These are phyloP conservation scores for Stigmatopora nigra DNA, from an alignment of 2,113 vertebrate species.

Conservation along the genomic window DNA sequence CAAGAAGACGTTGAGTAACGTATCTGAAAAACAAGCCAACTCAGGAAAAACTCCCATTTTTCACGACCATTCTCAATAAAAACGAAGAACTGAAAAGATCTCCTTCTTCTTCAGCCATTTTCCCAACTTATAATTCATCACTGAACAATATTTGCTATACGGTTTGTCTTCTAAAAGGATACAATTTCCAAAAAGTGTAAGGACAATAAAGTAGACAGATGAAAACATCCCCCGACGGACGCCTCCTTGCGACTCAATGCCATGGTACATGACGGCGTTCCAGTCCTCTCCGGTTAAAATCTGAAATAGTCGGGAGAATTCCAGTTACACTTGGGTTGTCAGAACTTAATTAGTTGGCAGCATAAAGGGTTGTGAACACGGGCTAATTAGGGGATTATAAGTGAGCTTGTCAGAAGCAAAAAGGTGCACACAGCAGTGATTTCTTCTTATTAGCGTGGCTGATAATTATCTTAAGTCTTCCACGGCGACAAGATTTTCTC, in stretches of 20 bases:
- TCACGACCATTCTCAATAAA: background rate
- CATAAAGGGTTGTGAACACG: conserved; percentile 30
- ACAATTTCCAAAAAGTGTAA: conserved; percentile 98
- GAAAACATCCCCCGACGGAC: conserved; percentile 92
- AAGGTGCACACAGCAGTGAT: conserved; percentile 23
- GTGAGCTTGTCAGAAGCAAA: conserved; percentile 24
- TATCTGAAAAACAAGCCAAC: conserved; percentile 71
- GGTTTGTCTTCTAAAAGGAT: conserved; percentile 70
- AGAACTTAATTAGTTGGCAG: conserved; percentile 32
- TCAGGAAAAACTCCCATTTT: conserved; percentile 65
- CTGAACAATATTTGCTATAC: background rate
- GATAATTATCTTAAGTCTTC: conserved; percentile 26
- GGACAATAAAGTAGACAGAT: conserved; percentile 93
- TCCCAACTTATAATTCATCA: too few species aligned
- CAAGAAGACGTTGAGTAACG: conserved; percentile 92
- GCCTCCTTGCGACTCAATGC: conserved; percentile 90
- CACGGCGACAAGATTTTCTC: conserved; percentile 8
- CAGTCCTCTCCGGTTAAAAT: conserved; percentile 97
- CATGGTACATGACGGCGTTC: conserved; percentile 98
- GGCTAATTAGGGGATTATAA: conserved; percentile 50
- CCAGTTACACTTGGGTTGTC: background rate
- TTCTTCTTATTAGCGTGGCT: conserved; percentile 39
- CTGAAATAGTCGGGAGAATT: conserved; percentile 56
- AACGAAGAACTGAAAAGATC: background rate
- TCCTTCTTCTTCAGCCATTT: too few species aligned